Evolutionary conservation across 2,797 vertebrate species (phyloP).

Genomic region (Gobio occitaniae): DNA sequence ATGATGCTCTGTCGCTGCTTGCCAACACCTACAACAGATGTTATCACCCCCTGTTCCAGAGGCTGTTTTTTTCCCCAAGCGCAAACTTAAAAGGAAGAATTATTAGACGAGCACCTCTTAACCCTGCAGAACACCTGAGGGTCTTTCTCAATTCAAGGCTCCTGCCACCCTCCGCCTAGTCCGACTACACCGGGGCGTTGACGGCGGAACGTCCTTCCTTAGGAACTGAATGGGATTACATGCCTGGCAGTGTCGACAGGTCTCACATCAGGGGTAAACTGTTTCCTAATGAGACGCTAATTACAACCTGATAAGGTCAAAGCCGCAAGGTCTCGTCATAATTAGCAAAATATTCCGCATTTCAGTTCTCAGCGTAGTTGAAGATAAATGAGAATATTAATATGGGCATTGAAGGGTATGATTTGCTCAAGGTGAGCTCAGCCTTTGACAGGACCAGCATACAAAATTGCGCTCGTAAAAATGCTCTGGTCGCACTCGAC

Average conservation of each 20-base stretch:
- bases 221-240: conserved; percentile 38
- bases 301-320: conserved; percentile 54
- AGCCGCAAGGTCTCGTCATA: conserved; percentile 43
- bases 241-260: conserved; percentile 51
- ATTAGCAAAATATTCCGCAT: conserved; percentile 47
- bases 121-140: conserved; percentile 24
- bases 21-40: conserved; percentile 51
- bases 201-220: conserved; percentile 17
- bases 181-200: conserved; percentile 24
- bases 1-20: conserved; percentile 26
- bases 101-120: conserved; percentile 27
- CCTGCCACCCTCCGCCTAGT: background rate
- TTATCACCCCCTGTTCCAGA: conserved; percentile 30
- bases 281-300: conserved; percentile 60
- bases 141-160: conserved; percentile 13
- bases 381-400: conserved; percentile 39
- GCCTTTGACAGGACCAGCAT: conserved; percentile 26
- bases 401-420: conserved; percentile 19
- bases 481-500: background rate
- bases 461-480: conserved; percentile 4
- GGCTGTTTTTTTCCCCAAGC: background rate
- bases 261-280: conserved; percentile 53
- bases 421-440: conserved; percentile 43
- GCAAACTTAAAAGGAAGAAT: conserved; percentile 19
- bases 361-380: conserved; percentile 20